Base-by-base conservation (phyloP, 2,113 vertebrate genomes). In the Murina feae region DNA sequence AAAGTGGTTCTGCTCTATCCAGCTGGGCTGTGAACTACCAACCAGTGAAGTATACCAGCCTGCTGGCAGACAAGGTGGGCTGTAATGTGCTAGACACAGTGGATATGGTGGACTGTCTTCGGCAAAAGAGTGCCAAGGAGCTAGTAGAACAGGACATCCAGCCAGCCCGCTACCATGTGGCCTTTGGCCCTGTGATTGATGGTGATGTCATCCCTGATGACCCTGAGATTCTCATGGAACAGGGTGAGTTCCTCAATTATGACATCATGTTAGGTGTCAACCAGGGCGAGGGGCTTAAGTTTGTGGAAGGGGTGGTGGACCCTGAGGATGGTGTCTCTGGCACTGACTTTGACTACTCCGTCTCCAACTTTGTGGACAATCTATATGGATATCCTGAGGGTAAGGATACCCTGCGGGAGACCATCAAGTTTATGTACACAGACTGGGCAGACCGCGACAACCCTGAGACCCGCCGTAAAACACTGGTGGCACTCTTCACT, bases 21-120 rank as follows among this genome's bases (percentile, higher is more conserved):
- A 99, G 99, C 98, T 99, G 99, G 99, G 99, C 99, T 0, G 99
- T 99, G 96, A 99, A 99, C 98, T 99, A 99, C 98, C 99, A 99
- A 97, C 99, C 99, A 0, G 99, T 99, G 96, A 99, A 99, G 97
- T 99, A 99, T 84, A 99, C 99, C 17, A 99, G 99, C 97, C 98
- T 99, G 92, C 98, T 99, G 97, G 99, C 99, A 0, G 99, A 99
- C 98, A 99, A 99, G 97, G 99, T 99, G 96, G 99, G 99, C 97
- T 99, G 99, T 96, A 99, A 99, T 0, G 99, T 99, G 94, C 98
- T 99, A 96, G 99, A 99, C 97, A 99, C 99, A 0, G 99, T 99
- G 96, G 99, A 99, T 97, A 99, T 99, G 99, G 99, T 99, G 96
- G 99, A 99, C 96, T 99, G 99, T 97, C 99, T 99, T 98, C 97